Conservation (phyloP, 2,113 vertebrate genomes). For the Mixornis gularis region DNA sequence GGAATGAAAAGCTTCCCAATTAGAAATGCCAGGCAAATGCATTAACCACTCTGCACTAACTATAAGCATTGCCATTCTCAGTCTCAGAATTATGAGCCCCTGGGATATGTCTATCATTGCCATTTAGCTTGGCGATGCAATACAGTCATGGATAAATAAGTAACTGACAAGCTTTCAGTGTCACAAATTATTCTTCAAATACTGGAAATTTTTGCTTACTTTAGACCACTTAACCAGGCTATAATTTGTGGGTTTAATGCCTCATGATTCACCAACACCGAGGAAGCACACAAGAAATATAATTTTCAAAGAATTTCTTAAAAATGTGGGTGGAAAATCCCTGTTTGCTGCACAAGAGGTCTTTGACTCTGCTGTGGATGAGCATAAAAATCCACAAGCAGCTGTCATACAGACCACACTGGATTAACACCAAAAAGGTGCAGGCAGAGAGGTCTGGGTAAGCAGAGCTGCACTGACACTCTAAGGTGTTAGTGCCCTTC, state of each 20-base stretch:
- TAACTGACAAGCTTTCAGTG: background rate
- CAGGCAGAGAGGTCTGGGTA: background rate
- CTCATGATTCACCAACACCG: background rate
- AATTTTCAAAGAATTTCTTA: background rate
- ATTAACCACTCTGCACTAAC: background rate
- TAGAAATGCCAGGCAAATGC: background rate
- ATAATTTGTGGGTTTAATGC: background rate
- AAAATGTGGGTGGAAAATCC: background rate
- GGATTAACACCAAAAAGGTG: background rate
- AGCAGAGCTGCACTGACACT: background rate
- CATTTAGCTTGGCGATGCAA: background rate
- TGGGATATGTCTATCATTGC: background rate
- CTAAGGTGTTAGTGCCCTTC: background rate
- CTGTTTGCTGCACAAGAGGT: background rate
- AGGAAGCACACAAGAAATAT: background rate
- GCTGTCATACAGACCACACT: background rate
- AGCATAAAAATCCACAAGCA: background rate
- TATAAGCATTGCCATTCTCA: background rate
- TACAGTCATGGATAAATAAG: background rate
- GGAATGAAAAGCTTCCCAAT: background rate
- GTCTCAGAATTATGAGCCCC: background rate
- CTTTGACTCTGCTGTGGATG: background rate
- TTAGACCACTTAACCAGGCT: background rate
- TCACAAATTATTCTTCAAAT: background rate
- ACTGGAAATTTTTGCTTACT: slow-evolving; percentile 33